Percentiles rank a stretch among this genome's conserved stretches.
Evolutionary conservation across 2,888 invertebrate species (phyloP).

Genomic region (Girardia tigrina): DNA sequence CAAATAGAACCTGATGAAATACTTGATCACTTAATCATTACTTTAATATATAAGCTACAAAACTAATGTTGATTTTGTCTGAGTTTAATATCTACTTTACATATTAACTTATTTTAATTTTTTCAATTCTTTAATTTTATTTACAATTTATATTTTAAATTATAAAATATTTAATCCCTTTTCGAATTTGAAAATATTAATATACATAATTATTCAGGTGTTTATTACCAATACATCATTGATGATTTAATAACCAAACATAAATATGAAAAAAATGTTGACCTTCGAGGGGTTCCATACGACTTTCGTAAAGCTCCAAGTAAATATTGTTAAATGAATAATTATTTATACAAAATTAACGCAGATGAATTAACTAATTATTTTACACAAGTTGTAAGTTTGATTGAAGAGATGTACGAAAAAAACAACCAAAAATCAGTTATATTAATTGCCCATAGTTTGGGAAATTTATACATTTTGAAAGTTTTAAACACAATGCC

Average conservation of each 20-base stretch:
- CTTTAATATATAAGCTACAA: no score
- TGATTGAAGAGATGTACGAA: background rate
- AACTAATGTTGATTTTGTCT: no score
- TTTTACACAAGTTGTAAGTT: background rate
- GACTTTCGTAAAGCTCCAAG: background rate
- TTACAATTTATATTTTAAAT: no score
- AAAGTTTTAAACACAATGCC: constrained; percentile 69
- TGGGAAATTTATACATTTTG: constrained; percentile 76
- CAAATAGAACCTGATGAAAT: no score
- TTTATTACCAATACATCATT: background rate
- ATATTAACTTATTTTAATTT: no score
- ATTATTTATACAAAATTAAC: background rate
- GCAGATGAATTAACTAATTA: background rate
- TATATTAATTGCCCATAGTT: constrained; percentile 77
- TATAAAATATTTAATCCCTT: no score
- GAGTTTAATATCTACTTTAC: no score
- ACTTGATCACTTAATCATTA: no score
- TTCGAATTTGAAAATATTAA: no score
- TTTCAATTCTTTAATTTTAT: no score
- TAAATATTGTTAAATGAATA: background rate
- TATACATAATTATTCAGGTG: background rate
- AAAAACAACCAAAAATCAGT: constrained; percentile 51
- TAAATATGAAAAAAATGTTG: background rate
- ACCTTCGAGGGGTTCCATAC: background rate
- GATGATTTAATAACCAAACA: background rate